Evolutionary conservation across 2,888 invertebrate genomes (phyloP), one percentile per base, ranked within the genome.

Genomic region (Branchinecta sandiegonensis): DNA sequence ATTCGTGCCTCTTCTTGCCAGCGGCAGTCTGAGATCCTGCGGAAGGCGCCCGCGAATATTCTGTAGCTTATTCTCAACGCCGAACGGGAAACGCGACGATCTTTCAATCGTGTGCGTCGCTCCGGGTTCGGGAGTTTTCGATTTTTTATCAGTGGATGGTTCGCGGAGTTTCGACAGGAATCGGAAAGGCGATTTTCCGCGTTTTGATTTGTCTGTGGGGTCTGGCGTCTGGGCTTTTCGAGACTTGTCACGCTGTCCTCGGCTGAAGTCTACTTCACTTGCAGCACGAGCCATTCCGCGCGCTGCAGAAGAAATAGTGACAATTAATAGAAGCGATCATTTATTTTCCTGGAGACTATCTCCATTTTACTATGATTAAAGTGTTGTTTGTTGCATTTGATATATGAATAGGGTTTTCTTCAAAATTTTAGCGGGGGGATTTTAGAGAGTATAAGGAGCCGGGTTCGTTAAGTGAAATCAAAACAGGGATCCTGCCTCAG

Each of bases 151-250:
- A 72, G 86, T 86, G 74, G 85, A 84, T 23, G 85, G 85, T 66
- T 83, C 80, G 63, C 88, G 83, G 77, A 90, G 90, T 75, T 89
- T 87, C 47, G 88, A 86, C 79, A 92, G 93, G 79, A 92, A 92
- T 78, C 89, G 89, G 79, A 96, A 95, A 17, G 95, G 94, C 56
- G 94, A 94, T 72, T 93, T 84, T 68, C 93, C 92, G 11, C 94
- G 81, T 76, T 86, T 85, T 77, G 89, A 86, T 73, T 77, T 74
- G 76, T 89, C 87, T 70, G 86, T 83, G 13, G 73, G 71, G 70
- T 74, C 71, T 9, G 71, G 72, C 47, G 73, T 72, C 46, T 73
- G 69, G 37, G 71, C 69, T 48, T 69, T 69, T 13, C 69, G 67
- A 68, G 67, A 67, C 67, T 76, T 76, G 69, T 77, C 76, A 14